phyloP scores from a whole-genome alignment of 2,113 vertebrate genomes.

The Asarcornis scutulata region DNA sequence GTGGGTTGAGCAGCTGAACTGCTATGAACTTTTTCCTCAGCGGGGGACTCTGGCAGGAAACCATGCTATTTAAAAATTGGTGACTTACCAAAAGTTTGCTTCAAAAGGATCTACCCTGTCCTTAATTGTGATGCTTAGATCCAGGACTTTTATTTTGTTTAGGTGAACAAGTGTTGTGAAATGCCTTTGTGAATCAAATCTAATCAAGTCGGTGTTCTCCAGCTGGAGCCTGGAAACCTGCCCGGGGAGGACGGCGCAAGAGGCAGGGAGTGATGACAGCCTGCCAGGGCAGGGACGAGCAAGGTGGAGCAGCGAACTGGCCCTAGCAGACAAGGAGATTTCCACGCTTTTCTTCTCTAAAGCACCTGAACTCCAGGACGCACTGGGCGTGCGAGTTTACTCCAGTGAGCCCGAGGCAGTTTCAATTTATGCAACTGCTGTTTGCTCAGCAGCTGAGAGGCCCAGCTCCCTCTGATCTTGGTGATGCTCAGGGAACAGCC shows the following conservation, averaged over 20 bases:
- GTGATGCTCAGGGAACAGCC: neutral
- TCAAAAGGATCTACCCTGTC: neutral
- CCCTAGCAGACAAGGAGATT: neutral
- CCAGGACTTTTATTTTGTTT: constrained; percentile 43
- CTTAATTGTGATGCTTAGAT: constrained; percentile 20
- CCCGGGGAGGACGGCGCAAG: constrained; percentile 3
- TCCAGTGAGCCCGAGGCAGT: neutral
- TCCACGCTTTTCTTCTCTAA: neutral
- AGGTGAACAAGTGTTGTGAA: constrained; percentile 51
- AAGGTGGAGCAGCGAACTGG: constrained; percentile 10
- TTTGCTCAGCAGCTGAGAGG: constrained; percentile 61
- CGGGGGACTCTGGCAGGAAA: constrained; percentile 19
- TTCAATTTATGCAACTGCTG: constrained; percentile 66
- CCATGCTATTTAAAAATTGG: neutral
- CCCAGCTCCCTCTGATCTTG: constrained; percentile 5
- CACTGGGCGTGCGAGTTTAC: constrained; percentile 39
- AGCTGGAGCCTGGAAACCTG: constrained; percentile 57
- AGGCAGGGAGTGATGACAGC: neutral
- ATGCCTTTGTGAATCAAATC: constrained; percentile 60
- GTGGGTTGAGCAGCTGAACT: neutral
- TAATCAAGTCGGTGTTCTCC: constrained; percentile 53
- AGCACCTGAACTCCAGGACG: neutral
- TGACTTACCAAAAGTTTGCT: neutral
- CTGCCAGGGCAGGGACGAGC: neutral
- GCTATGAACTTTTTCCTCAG: neutral